phyloP scores from a whole-genome alignment of 1,140 invertebrate species.

The Tetranychus urticae region DNA sequence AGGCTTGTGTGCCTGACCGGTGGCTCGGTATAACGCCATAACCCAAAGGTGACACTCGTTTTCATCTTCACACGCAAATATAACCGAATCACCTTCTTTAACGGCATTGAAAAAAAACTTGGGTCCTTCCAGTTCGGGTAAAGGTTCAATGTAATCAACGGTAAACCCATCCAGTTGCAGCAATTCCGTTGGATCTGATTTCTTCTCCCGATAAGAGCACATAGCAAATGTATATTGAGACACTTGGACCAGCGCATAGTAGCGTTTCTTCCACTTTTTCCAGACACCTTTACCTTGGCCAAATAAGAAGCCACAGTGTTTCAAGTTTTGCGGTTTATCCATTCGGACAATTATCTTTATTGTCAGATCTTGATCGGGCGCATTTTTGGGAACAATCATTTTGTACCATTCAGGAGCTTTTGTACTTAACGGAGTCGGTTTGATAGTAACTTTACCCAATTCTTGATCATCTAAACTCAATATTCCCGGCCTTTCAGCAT shows the following conservation, averaged over 20 bases:
- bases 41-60: constrained; percentile 97
- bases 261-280: constrained; percentile 99
- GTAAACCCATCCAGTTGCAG: constrained; percentile 97
- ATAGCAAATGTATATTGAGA: constrained; percentile 99
- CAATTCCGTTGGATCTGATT: constrained; percentile 96
- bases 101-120: constrained; percentile 95
- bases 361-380: constrained; percentile 74
- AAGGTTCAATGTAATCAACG: constrained; percentile 92
- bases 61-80: constrained; percentile 92
- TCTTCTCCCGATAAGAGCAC: constrained; percentile 98
- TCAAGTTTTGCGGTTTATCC: constrained; percentile 98
- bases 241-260: constrained; percentile 93
- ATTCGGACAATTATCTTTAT: constrained; percentile 95
- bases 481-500: constrained; percentile 90
- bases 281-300: constrained; percentile 88
- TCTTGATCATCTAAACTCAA: constrained; percentile 95
- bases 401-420: constrained; percentile 78
- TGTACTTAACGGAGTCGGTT: constrained; percentile 22
- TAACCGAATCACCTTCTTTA: constrained; percentile 86
- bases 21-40: constrained; percentile 92
- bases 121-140: constrained; percentile 58
- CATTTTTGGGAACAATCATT: constrained; percentile 82
- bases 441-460: constrained; percentile 57
- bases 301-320: constrained; percentile 87
- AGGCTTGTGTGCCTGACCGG: constrained; percentile 94